A percentile compares a stretch with the other conserved stretches of the same genome.
Conservation (phyloP, 1,140 invertebrate species). For the Lepidurus couesii region DNA sequence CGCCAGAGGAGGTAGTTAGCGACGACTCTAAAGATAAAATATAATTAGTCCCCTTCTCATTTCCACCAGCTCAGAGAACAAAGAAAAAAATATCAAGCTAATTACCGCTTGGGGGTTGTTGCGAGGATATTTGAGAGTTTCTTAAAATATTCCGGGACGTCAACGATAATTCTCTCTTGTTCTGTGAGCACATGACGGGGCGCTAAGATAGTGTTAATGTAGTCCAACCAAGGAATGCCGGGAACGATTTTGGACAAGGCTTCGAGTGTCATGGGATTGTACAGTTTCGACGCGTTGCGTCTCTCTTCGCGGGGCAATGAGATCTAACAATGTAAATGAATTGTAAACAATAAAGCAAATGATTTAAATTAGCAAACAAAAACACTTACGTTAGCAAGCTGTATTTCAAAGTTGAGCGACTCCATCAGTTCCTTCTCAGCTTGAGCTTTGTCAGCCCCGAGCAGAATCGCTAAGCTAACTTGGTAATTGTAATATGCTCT, state of each 20-base stretch:
- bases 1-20: slow-evolving; percentile 82
- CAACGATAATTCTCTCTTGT: slow-evolving; percentile 71
- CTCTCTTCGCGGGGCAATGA: slow-evolving; percentile 83
- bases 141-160: slow-evolving; percentile 67
- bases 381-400: slow-evolving; percentile 78
- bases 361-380: slow-evolving; percentile 1
- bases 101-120: slow-evolving; percentile 53
- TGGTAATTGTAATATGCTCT: slow-evolving; percentile 73
- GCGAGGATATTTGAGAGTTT: slow-evolving; percentile 57
- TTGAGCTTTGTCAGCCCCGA: slow-evolving; percentile 68
- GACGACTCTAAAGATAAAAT: slow-evolving; percentile 47
- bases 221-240: slow-evolving; percentile 70
- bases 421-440: slow-evolving; percentile 70
- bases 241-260: slow-evolving; percentile 68
- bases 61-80: slow-evolving; percentile 1
- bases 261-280: slow-evolving; percentile 79
- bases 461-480: slow-evolving; percentile 77
- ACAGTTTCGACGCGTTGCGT: slow-evolving; percentile 80
- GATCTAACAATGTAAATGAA: slow-evolving; percentile 53
- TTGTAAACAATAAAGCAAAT: slow-evolving; percentile 36
- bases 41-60: neutral
- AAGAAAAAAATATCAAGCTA: slow-evolving; percentile 27
- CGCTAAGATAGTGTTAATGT: slow-evolving; percentile 69
- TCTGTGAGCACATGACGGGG: slow-evolving; percentile 51
- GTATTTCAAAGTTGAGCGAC: slow-evolving; percentile 84